Base-by-base conservation (phyloP, 2,888 invertebrate species). In the Eubasilissa splendida region DNA sequence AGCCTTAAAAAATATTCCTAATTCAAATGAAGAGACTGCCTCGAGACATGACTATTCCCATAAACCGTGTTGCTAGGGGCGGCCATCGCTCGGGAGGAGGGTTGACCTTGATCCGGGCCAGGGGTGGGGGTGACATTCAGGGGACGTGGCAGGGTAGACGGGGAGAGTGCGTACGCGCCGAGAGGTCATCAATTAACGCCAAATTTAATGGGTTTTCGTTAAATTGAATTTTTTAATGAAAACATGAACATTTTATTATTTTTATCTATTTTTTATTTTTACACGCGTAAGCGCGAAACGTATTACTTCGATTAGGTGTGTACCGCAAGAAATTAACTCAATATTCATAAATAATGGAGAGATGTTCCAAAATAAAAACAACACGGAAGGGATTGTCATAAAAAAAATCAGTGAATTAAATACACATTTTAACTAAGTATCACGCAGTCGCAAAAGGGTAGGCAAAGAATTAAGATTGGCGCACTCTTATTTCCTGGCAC, bases 61-160 rank as follows among this genome's bases (percentile, higher is more conserved):
- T 65, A 54, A 68, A 68, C 9, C 22, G 71, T 56, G 58, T 73
- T 56, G 71, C 70, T 22, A 70, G 50, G 71, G 58, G 56, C 56
- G 14, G 33, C 71, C 33, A 54, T 54, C 42, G 54, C 31, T 33
- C n/a, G 11, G 12, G 33, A 56, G 31, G 56, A 60, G 70, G 59
- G 70, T 50, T 77, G 77, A 77, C 77, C 77, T 77, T 77, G 77
- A 70, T 70, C 70, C 59, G 70, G 59, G 53, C 10, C 77, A 60
- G 77, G 70, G 77, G 70, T 58, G 63, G 52, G 70, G 12, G 58
- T 71, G 71, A 77, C 77, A 66, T 77, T 77, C 70, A 52, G 68
- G 56, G 59, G 75, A 54, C 52, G 14, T 11, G 58, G 33, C 31
- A 66, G 56, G 56, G 66, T 65, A 50, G 66, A 31, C 60, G 70